These are phyloP conservation scores for Hemithea aestivaria DNA, from an alignment of 2,888 invertebrate genomes.

Conservation along the genomic window DNA sequence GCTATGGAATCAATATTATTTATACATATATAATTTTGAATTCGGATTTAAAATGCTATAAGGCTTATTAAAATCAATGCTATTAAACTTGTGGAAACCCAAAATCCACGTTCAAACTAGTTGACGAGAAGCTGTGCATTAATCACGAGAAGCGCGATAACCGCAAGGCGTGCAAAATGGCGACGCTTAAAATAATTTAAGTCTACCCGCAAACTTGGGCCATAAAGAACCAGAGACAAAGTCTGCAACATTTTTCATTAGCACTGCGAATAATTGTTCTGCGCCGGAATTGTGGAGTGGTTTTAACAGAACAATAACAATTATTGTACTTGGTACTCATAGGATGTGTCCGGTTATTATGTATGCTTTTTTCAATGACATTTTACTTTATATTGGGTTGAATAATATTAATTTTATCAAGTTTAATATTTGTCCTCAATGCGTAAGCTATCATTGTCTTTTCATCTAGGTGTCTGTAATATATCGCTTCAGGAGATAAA, in stretches of 20 bases:
- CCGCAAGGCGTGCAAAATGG: constrained; percentile 65
- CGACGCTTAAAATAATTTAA: constrained; percentile 72
- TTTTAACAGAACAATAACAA: constrained; percentile 62
- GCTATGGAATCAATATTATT: too few species aligned
- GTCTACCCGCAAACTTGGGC: constrained; percentile 58
- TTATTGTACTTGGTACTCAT: constrained; percentile 32
- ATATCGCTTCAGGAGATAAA: too few species aligned
- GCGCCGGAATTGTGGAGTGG: constrained; percentile 31
- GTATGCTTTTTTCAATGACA: neutral
- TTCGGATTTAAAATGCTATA: too few species aligned
- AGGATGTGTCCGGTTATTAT: neutral
- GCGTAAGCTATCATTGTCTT: too few species aligned
- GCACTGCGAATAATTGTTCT: constrained; percentile 39
- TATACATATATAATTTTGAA: too few species aligned
- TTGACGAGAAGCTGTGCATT: constrained; percentile 38
- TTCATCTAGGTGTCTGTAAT: too few species aligned
- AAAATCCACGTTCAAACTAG: neutral
- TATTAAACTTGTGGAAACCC: too few species aligned
- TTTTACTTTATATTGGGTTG: too few species aligned
- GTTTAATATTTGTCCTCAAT: too few species aligned
- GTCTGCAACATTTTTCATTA: constrained; percentile 72
- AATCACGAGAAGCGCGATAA: constrained; percentile 64
- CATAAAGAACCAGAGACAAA: constrained; percentile 67
- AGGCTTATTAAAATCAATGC: too few species aligned
- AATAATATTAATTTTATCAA: too few species aligned